phyloP scores from a whole-genome alignment of 2,888 invertebrate genomes.

The Masnerella sp. region DNA sequence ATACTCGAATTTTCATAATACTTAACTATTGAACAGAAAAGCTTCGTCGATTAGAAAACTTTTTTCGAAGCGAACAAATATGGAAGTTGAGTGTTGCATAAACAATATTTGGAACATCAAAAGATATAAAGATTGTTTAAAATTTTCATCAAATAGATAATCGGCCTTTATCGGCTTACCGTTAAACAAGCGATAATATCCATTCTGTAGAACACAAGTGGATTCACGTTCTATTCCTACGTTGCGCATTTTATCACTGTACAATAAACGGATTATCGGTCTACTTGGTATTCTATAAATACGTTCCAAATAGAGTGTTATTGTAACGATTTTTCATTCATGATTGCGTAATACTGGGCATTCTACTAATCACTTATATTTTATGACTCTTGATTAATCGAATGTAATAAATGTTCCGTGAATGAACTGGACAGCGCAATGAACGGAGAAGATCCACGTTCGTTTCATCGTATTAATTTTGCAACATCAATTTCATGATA shows the following conservation, averaged over 20 bases:
- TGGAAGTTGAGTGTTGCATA: too few species aligned
- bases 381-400: slow-evolving; percentile 3
- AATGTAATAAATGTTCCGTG: not conserved
- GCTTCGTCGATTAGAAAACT: too few species aligned
- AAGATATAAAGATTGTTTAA: not conserved
- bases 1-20: too few species aligned
- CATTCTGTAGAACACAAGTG: slow-evolving; percentile 52
- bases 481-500: not conserved
- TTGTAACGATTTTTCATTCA: slow-evolving; percentile 12
- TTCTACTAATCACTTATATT: not conserved
- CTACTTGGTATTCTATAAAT: slow-evolving; percentile 43
- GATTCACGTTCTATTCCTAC: slow-evolving; percentile 29
- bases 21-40: too few species aligned
- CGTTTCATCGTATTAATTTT: not conserved
- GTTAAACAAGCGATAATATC: slow-evolving; percentile 57
- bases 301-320: slow-evolving; percentile 21
- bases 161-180: slow-evolving; percentile 50
- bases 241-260: slow-evolving; percentile 29
- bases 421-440: not conserved
- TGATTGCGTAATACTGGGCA: not conserved
- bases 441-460: not conserved
- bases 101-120: slow-evolving; percentile 13
- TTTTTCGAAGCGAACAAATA: too few species aligned
- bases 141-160: slow-evolving; percentile 28
- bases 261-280: slow-evolving; percentile 49